Evolutionary conservation across 2,797 vertebrate species (phyloP).

Genomic region (Megaceryle alcyon): DNA sequence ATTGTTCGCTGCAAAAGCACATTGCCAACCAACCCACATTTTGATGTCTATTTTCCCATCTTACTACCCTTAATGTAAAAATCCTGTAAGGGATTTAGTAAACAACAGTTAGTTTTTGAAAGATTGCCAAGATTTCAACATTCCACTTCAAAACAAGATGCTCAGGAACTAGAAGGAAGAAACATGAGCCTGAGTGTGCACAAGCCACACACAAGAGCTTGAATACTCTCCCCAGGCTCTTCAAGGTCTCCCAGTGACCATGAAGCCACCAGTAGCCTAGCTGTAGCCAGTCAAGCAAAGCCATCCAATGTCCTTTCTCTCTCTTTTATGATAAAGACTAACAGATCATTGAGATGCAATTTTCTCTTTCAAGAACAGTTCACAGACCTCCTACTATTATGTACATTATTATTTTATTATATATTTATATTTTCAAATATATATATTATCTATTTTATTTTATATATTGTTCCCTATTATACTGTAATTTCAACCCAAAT

Average conservation of each 20-base stretch:
- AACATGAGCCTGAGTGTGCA: background rate
- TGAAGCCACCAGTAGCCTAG: background rate
- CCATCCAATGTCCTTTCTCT: background rate
- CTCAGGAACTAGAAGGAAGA: background rate
- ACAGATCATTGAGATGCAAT: background rate
- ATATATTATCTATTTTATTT: background rate
- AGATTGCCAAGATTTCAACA: background rate
- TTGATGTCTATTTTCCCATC: background rate
- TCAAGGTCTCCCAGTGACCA: background rate
- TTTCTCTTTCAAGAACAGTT: background rate
- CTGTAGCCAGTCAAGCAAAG: background rate
- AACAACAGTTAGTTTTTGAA: background rate
- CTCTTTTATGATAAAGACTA: background rate
- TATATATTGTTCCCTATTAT: background rate
- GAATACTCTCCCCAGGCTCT: background rate
- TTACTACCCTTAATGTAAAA: background rate
- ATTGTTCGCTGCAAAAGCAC: background rate
- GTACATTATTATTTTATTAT: background rate
- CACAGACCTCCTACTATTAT: background rate
- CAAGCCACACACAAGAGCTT: background rate
- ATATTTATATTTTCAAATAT: background rate
- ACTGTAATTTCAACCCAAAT: background rate
- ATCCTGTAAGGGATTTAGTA: background rate
- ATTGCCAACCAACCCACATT: background rate
- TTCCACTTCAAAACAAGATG: background rate